Evolutionary conservation across 2,888 invertebrate species (phyloP).

Genomic region (Drosophila meridionalis): DNA sequence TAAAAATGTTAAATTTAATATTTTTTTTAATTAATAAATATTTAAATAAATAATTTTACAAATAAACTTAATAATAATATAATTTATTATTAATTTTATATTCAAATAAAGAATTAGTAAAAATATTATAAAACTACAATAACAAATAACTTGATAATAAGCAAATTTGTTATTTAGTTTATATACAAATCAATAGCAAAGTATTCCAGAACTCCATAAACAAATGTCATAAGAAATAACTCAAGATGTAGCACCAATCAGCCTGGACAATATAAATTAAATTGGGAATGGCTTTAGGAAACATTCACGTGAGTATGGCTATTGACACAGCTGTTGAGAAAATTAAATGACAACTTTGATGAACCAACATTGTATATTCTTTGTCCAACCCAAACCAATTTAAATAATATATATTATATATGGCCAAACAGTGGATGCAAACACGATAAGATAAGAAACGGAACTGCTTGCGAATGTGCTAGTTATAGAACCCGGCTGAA

Average conservation of each 20-base stretch:
- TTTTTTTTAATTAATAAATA: too few relatives aligned
- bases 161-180: too few relatives aligned
- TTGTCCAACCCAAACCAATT: neutral
- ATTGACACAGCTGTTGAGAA: neutral
- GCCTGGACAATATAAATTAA: too few relatives aligned
- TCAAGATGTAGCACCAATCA: too few relatives aligned
- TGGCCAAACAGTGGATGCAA: neutral
- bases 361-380: neutral
- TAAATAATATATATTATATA: neutral
- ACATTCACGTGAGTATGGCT: neutral
- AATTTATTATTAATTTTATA: too few relatives aligned
- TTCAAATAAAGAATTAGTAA: neutral
- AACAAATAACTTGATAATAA: neutral
- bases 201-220: too few relatives aligned
- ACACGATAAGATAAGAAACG: slow-evolving; percentile 7
- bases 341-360: neutral
- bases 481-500: neutral
- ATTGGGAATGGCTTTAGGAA: neutral
- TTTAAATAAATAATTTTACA: neutral
- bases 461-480: neutral
- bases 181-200: too few relatives aligned
- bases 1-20: too few relatives aligned
- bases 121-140: neutral
- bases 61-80: too few relatives aligned
- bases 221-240: neutral